These are phyloP conservation scores for Astreopora myriophthalma DNA, from an alignment of 64 coral and sea anemone species.

Conservation along the genomic window DNA sequence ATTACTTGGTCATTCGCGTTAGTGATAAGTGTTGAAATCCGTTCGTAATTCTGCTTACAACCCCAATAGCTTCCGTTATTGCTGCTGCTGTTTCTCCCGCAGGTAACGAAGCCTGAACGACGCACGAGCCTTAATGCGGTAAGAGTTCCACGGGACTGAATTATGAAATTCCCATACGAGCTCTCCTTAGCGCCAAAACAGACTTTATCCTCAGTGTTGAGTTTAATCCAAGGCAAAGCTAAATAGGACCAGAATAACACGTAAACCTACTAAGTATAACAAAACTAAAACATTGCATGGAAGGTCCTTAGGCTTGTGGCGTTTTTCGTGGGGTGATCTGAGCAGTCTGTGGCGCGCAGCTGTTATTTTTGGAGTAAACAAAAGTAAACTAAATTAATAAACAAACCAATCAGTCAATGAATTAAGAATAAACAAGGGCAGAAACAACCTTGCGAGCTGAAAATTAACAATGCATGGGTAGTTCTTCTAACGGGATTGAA, in stretches of 20 bases:
- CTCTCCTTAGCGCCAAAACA: slow-evolving; percentile 5
- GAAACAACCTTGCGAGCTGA: too few relatives aligned
- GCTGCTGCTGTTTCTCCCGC: background rate
- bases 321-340: too few relatives aligned
- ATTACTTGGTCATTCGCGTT: background rate
- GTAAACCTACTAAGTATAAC: too few relatives aligned
- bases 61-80: background rate
- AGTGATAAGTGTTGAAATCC: background rate
- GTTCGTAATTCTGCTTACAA: background rate
- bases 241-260: background rate
- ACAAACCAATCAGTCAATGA: too few relatives aligned
- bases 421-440: too few relatives aligned
- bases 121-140: slow-evolving; percentile 4
- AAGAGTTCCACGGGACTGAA: background rate
- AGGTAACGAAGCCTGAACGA: slow-evolving; percentile 9
- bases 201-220: background rate
- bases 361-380: too few relatives aligned
- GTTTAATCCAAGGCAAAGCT: slow-evolving; percentile 2
- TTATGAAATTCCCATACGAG: background rate
- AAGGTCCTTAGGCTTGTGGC: too few relatives aligned
- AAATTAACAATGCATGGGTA: too few relatives aligned
- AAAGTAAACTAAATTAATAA: too few relatives aligned
- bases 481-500: too few relatives aligned
- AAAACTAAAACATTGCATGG: too few relatives aligned
- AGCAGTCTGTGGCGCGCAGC: too few relatives aligned